A percentile compares a stretch with the other conserved stretches of the same genome.
These are phyloP conservation scores for Leptobrachium leishanense DNA, from an alignment of 2,113 vertebrate species.

Conservation along the genomic window DNA sequence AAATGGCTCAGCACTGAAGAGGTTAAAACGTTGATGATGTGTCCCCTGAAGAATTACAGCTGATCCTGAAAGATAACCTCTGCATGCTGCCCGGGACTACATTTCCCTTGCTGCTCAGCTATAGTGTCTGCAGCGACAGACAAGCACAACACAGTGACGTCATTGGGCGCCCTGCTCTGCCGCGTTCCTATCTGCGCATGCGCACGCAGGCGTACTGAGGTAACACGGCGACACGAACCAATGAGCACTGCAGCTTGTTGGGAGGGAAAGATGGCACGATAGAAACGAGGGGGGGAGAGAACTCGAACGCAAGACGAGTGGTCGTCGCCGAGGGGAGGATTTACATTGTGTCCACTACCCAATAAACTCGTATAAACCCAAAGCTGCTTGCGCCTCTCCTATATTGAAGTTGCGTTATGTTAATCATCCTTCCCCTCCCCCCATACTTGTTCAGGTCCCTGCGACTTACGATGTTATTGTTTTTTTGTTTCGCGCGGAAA, in stretches of 20 bases:
- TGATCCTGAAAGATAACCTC: too few species aligned
- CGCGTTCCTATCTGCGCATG: background rate
- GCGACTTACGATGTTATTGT: background rate
- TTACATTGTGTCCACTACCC: too few species aligned
- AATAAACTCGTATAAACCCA: too few species aligned
- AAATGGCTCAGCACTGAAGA: too few species aligned
- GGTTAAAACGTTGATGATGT: too few species aligned
- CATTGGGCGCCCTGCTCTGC: background rate
- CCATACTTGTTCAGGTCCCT: background rate
- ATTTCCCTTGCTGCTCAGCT: too few species aligned
- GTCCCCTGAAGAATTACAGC: too few species aligned
- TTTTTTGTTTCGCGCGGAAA: conserved; percentile 26
- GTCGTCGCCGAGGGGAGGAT: too few species aligned
- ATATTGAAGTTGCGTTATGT: too few species aligned
- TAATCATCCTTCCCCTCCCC: background rate
- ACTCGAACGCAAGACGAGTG: background rate
- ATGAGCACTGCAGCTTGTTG: background rate
- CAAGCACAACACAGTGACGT: background rate
- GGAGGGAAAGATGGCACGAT: background rate
- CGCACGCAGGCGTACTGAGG: background rate
- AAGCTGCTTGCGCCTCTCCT: too few species aligned
- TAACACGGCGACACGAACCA: background rate
- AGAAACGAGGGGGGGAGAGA: background rate
- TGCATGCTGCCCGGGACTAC: too few species aligned
- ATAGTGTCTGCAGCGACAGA: too few species aligned